Evolutionary conservation across 2,888 invertebrate genomes (phyloP).

Genomic region (Polydrusus pterygomalis): DNA sequence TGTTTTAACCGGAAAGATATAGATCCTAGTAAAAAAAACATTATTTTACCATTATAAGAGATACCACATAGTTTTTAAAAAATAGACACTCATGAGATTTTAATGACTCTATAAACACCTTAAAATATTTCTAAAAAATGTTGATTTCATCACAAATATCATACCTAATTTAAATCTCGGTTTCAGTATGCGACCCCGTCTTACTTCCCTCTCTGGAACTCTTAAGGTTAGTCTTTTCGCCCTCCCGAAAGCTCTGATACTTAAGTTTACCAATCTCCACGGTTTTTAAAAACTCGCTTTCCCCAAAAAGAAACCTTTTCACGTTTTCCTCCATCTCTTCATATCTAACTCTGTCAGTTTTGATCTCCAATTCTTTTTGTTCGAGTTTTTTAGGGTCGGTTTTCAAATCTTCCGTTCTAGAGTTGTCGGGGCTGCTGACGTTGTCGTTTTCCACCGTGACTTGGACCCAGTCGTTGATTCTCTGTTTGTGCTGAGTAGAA

Average conservation of each 20-base stretch:
- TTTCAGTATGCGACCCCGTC: constrained; percentile 62
- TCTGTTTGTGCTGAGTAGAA: constrained; percentile 65
- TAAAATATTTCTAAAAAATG: neutral
- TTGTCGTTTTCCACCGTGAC: constrained; percentile 76
- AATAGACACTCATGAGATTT: too few relatives aligned
- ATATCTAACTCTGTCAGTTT: constrained; percentile 73
- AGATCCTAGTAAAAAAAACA: too few relatives aligned
- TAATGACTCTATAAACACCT: neutral
- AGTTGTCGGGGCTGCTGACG: constrained; percentile 70
- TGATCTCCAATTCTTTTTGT: constrained; percentile 25
- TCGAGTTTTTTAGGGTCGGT: constrained; percentile 31
- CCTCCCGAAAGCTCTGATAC: constrained; percentile 62
- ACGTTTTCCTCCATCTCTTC: constrained; percentile 86
- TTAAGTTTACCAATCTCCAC: constrained; percentile 68
- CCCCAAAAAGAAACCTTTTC: constrained; percentile 80
- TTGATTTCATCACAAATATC: neutral
- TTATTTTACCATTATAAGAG: too few relatives aligned
- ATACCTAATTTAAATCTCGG: constrained; percentile 61
- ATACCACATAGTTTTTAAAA: too few relatives aligned
- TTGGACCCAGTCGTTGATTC: constrained; percentile 85
- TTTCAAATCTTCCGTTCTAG: constrained; percentile 63
- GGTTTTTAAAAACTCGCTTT: constrained; percentile 68
- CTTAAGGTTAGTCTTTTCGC: constrained; percentile 46
- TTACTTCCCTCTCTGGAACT: constrained; percentile 41
- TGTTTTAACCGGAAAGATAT: too few relatives aligned